Base-by-base conservation (phyloP, 1,140 invertebrate genomes). In the Dermatophagoides farinae region DNA sequence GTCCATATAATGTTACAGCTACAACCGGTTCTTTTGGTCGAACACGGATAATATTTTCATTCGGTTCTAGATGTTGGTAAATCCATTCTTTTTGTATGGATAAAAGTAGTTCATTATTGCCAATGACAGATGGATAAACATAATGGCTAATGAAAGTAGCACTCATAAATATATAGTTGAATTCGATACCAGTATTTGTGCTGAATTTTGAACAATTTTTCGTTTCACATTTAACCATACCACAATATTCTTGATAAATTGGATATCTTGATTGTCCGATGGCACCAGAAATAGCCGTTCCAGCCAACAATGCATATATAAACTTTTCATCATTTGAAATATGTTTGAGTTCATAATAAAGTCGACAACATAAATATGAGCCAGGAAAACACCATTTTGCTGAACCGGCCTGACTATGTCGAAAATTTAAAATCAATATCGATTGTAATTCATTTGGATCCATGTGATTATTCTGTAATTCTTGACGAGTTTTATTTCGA, bases 351-450 rank as follows among this genome's bases (percentile, higher is more conserved):
- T 20, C 8, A 39, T 61, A 61, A 39, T 54, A 25, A 1, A 66
- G 47, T 2, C 16, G 20, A 31, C 65, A 66, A 44, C 65, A 65
- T 12, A 66, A 50, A 5, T 52, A 38, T 25, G 53, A 55, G 14
- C 25, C 14, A 54, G 61, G 41, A 38, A 41, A 41, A 31, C 65
- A 66, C 6, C 25, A n/a, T 61, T 64, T 39, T 14, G 66, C 18
- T 11, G 37, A 18, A 10, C 37, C 64, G 37, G 47, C 18, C 0
- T 16, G 25, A 31, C 43, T 20, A 6, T 59, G 40, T 1, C 61
- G 23, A 18, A 57, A 58, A 9, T 40, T 31, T n/a, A 62, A 50
- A 4, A 31, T 4, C 6, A 23, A 6, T 16, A 57, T 49, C 16
- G 11, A 12, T 12, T 55, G 25, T 22, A 61, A 12, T 2, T 43